Evolutionary conservation across 2,797 vertebrate genomes (phyloP), one percentile per base, ranked within the genome.

Genomic region (Chanos chanos): DNA sequence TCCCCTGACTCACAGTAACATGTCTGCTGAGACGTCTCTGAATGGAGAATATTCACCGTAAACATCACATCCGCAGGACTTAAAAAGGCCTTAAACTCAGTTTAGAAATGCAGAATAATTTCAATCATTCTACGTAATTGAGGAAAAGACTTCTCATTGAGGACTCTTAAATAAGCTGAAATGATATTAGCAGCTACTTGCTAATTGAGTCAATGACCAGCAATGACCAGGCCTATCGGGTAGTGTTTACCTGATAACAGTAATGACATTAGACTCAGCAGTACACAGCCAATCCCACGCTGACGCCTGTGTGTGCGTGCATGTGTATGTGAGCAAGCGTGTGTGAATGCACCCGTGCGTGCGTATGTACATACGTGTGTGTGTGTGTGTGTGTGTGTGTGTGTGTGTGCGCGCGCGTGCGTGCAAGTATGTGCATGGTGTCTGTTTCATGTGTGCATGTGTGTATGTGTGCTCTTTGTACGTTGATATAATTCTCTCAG

Each of bases 191-290:
- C 36, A 2, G 27, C 49, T 36, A 45, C 56, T 63, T 66, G 5
- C 12, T 40, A 18, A 22, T 10, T 15, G 5, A 25, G 45, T 21
- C 41, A 51, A 33, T 33, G 22, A 16, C 55, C 1, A 15, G 21
- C 31, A 9, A 15, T 25, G 44, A 57, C 44, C 47, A 71, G 13
- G 49, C 45, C n/a, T n/a, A 18, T 15, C 18, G 40, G 9, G 48
- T 28, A 21, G 55, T 50, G 28, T 36, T 69, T 34, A 76, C 55
- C 55, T 31, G 53, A 81, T 80, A 76, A 78, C 12, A 31, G 64
- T 75, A 72, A 81, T 68, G 39, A 67, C 63, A 61, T 75, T 73
- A 77, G 58, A 77, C 48, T 28, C 62, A 18, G 59, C 57, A n/a
- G n/a, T n/a, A 64, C 49, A 4, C 45, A 53, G 44, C 7, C 16